Base-by-base conservation (phyloP, 2,797 vertebrate species). In the Hemibagrus guttatus region DNA sequence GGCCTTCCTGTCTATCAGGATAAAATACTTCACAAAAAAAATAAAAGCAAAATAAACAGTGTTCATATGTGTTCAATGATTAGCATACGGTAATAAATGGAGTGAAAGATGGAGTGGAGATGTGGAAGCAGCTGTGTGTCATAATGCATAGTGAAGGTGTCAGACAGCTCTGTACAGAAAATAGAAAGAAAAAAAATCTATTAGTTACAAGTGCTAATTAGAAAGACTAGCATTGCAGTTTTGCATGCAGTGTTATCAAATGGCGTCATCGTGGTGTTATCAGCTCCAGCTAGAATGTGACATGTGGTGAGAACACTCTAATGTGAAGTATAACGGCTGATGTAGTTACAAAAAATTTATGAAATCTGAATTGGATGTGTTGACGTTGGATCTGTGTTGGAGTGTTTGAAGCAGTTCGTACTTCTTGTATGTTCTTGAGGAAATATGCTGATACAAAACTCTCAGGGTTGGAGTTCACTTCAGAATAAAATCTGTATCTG, bases 181-280 rank as follows among this genome's bases (percentile, higher is more conserved):
- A 59, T 59, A 80, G 13, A 59, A 61, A 80, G 14, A 14, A 26
- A 59, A 39, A 80, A 61, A 61, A 80, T 42, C 6, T 80, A 14
- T 80, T 26, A 59, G 12, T 19, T 58, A 28, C 11, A 23, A 39
- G 76, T 79, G 76, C 17, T 23, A 59, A 79, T 61, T 61, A 80
- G 19, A n/a, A 42, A 61, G 19, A 79, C 17, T 39, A 80, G 12
- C 35, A 8, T 39, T 59, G 76, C 31, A 26, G 2, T 39, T 59
- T 35, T 26, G 56, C 76, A 79, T 79, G 19, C 76, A 79, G 76
- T 39, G 76, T 79, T 78, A 35, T 58, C 19, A 79, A 39, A 79
- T 59, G 31, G 6, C 0, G 12, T 39, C 26, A 61, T 21, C 52
- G 21, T 78, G 54, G 52, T 78, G 75, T 78, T 58, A 58, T 79